phyloP scores from a whole-genome alignment of 2,888 invertebrate species.

The Pristionchus mayeri region DNA sequence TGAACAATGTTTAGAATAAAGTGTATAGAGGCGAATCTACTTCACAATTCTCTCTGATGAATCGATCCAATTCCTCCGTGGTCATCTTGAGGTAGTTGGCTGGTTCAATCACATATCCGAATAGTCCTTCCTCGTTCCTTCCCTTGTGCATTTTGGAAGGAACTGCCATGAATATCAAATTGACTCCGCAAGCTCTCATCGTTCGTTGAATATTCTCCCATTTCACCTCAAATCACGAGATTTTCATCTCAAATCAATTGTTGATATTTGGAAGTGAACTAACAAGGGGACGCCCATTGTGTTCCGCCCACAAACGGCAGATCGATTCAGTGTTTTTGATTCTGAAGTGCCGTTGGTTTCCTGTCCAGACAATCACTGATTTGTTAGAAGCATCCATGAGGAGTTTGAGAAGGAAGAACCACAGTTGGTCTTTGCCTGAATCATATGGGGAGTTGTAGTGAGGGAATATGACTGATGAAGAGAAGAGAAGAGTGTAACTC shows the following conservation, averaged over 20 bases:
- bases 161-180: neutral
- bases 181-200: neutral
- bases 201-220: neutral
- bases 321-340: neutral
- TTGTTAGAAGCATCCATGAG: neutral
- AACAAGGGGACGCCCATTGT: neutral
- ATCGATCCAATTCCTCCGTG: neutral
- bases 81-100: neutral
- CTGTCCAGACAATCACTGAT: constrained; percentile 5
- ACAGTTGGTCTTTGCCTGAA: neutral
- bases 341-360: constrained; percentile 18
- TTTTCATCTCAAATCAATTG: neutral
- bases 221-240: neutral
- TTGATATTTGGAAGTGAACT: neutral
- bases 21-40: too few relatives aligned
- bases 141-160: neutral
- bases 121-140: neutral
- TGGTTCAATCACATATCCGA: neutral
- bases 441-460: neutral
- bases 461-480: neutral
- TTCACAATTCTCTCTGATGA: neutral
- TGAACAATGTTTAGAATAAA: too few relatives aligned
- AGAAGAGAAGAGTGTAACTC: neutral
- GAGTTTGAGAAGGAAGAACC: neutral
- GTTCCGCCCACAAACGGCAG: neutral